Conservation (phyloP, 2,113 vertebrate species). For the Ceuthmochares aereus region DNA sequence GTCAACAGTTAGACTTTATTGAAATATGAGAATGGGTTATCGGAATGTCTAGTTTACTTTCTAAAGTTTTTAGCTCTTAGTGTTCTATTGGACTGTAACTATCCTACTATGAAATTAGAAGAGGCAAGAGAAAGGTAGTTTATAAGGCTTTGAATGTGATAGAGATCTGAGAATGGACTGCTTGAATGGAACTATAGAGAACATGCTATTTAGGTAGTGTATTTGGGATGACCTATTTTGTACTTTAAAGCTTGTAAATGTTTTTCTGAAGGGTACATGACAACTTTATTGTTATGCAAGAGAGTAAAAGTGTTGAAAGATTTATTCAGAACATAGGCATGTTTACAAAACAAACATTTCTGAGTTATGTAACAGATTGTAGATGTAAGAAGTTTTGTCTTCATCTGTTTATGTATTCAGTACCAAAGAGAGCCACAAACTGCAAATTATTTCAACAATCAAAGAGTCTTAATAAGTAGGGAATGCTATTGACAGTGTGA, state of each 20-base stretch:
- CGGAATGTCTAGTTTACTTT: background rate
- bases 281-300: background rate
- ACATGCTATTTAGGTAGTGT: background rate
- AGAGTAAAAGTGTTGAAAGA: background rate
- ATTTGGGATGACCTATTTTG: background rate
- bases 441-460: constrained; percentile 3
- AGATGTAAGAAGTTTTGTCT: background rate
- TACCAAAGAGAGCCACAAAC: background rate
- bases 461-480: background rate
- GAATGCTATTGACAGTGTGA: background rate
- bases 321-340: background rate
- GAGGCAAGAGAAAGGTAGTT: background rate
- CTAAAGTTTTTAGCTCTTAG: background rate
- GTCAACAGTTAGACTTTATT: background rate
- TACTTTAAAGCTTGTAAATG: background rate
- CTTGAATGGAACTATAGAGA: background rate
- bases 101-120: background rate
- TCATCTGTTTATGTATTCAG: background rate
- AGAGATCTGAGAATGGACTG: background rate
- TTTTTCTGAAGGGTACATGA: background rate
- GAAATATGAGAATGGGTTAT: background rate
- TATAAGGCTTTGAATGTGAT: background rate
- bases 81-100: background rate
- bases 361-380: background rate
- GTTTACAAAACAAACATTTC: background rate